Conservation (phyloP, 2,113 vertebrate species). For the Mormoops blainvillei region DNA sequence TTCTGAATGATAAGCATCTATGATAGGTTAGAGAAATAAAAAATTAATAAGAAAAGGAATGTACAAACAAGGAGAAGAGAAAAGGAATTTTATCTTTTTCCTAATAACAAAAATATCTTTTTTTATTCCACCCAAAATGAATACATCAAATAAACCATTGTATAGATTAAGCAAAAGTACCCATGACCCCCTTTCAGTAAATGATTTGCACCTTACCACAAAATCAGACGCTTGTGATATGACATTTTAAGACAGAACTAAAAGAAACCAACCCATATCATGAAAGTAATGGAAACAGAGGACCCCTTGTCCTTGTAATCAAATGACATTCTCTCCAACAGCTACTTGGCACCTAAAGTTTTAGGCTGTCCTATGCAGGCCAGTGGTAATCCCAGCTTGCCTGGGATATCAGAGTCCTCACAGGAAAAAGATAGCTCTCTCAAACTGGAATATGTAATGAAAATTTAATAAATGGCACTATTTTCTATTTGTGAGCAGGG, state of each 20-base stretch:
- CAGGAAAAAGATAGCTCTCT: neutral
- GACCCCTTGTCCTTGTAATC: neutral
- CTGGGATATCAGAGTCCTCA: neutral
- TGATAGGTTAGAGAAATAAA: neutral
- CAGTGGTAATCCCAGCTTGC: neutral
- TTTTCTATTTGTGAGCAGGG: neutral
- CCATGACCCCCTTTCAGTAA: neutral
- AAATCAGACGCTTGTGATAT: neutral
- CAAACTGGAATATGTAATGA: neutral
- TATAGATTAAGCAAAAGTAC: neutral
- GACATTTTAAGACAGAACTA: neutral
- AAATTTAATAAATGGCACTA: neutral
- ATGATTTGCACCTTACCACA: neutral
- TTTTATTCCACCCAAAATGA: neutral
- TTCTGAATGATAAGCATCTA: neutral
- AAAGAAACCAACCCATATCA: neutral
- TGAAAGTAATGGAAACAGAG: neutral
- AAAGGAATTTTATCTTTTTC: neutral
- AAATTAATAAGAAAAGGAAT: slow-evolving; percentile 16
- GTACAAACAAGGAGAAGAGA: neutral
- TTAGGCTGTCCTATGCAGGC: neutral
- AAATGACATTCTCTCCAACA: neutral
- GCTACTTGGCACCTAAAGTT: neutral
- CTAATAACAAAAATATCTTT: neutral
- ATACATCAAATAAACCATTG: neutral